Percentiles rank a stretch among this genome's conserved stretches.
Evolutionary conservation across 2,888 invertebrate species (phyloP).

Genomic region (Baronia brevicornis): DNA sequence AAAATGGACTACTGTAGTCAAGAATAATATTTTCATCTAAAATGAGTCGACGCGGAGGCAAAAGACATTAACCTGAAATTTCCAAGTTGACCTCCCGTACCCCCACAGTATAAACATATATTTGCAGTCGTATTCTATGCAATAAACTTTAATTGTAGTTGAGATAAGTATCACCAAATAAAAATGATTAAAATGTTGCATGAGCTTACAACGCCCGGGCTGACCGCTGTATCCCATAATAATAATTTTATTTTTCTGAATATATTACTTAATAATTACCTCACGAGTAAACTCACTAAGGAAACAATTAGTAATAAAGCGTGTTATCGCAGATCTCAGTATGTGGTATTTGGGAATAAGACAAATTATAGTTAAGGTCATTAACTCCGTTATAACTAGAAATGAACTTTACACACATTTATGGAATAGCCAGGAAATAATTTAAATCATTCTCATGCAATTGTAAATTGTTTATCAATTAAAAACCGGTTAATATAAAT

Average conservation of each 20-base stretch:
- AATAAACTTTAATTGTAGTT: constrained; percentile 27
- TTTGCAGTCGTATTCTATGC: constrained; percentile 21
- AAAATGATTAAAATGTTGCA: constrained; percentile 21
- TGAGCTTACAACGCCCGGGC: not conserved
- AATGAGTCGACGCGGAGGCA: too few relatives aligned
- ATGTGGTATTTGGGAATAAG: constrained; percentile 8
- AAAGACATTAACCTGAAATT: too few relatives aligned
- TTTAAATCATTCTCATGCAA: not conserved
- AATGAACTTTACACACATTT: not conserved
- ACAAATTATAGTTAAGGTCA: constrained; percentile 9
- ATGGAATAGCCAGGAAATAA: not conserved
- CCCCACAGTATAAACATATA: constrained; percentile 17
- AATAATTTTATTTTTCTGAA: constrained; percentile 11
- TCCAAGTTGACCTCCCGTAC: constrained; percentile 7
- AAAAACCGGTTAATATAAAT: too few relatives aligned
- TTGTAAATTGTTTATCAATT: too few relatives aligned
- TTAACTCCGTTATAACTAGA: constrained; percentile 4
- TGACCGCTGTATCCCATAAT: constrained; percentile 3
- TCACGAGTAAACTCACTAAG: constrained; percentile 23
- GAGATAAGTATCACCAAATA: constrained; percentile 24
- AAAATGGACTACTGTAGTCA: too few relatives aligned
- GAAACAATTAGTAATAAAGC: constrained; percentile 26
- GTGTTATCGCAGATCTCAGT: constrained; percentile 12
- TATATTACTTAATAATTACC: constrained; percentile 21
- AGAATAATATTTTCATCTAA: too few relatives aligned